Evolutionary conservation across 2,113 vertebrate species (phyloP).

Genomic region (Vimba vimba): DNA sequence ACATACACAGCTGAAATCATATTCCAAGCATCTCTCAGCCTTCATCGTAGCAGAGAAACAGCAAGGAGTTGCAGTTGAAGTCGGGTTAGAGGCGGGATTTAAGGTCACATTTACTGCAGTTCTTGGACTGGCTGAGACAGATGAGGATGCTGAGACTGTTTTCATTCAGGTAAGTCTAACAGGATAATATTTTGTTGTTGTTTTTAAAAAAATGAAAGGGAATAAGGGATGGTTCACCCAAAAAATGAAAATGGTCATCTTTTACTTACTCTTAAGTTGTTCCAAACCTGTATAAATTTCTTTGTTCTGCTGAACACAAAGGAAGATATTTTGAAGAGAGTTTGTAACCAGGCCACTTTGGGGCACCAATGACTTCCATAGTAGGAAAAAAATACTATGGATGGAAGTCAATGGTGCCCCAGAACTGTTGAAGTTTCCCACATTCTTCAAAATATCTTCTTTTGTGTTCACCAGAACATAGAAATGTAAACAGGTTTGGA

Average conservation of each 20-base stretch:
- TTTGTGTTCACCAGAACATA: neutral
- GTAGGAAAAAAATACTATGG: too few relatives aligned
- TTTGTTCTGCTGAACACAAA: too few relatives aligned
- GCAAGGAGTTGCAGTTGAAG: constrained; percentile 81
- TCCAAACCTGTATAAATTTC: too few relatives aligned
- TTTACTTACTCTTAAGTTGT: too few relatives aligned
- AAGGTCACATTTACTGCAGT: constrained; percentile 79
- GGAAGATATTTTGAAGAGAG: too few relatives aligned
- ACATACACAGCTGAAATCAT: constrained; percentile 75
- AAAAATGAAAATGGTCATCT: too few relatives aligned
- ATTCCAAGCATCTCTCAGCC: constrained; percentile 80
- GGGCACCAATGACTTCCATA: too few relatives aligned
- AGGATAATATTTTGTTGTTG: neutral
- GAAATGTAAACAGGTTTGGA: neutral
- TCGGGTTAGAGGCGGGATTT: constrained; percentile 74
- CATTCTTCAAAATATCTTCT: neutral
- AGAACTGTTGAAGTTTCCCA: too few relatives aligned
- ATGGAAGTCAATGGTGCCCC: too few relatives aligned
- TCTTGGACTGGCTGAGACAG: constrained; percentile 73
- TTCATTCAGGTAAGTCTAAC: constrained; percentile 82
- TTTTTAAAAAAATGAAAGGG: too few relatives aligned
- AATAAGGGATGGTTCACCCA: too few relatives aligned
- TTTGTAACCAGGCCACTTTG: too few relatives aligned
- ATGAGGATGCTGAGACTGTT: constrained; percentile 78
- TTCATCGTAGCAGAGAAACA: constrained; percentile 86